Evolutionary conservation across 2,113 vertebrate genomes (phyloP).

Genomic region (mouse (Mus musculus)): GRCm39 chrX:156018001-156018500

Average conservation of each 20-base stretch:
- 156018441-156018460: neutral
- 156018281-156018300: neutral
- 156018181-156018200: neutral
- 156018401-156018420: neutral
- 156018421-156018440: neutral
- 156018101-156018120: conserved; percentile 7
- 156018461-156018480: neutral
- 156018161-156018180: neutral
- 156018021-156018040: conserved; percentile 9
- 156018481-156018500: neutral
- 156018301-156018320: neutral
- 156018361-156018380: conserved; percentile 1
- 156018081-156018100: conserved; percentile 33
- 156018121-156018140: conserved; percentile 35
- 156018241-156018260: neutral
- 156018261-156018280: neutral
- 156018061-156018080: conserved; percentile 11
- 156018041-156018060: neutral
- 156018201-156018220: neutral
- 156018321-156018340: neutral
- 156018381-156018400: neutral
- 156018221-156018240: neutral
- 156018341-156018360: conserved; percentile 13
- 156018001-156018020: conserved; percentile 29
- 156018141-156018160: neutral